Conservation (phyloP, 2,888 invertebrate genomes). For the Cephus pygmeus region DNA sequence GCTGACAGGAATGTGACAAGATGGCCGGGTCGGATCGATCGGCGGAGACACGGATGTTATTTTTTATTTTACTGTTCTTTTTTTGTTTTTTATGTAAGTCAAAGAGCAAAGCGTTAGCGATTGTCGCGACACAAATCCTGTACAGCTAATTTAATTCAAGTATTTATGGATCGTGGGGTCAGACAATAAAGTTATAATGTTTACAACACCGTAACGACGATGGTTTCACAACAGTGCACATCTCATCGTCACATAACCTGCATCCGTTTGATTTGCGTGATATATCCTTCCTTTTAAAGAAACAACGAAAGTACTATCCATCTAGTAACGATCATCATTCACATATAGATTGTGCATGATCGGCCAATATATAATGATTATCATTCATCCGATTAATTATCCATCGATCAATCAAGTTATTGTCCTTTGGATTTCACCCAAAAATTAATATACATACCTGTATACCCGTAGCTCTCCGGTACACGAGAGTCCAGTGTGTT, state of each 20-base stretch:
- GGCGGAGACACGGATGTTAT: background rate
- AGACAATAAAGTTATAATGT: constrained; percentile 26
- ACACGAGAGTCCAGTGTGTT: background rate
- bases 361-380: background rate
- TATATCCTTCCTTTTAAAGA: background rate
- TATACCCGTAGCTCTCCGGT: background rate
- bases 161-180: constrained; percentile 18
- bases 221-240: background rate
- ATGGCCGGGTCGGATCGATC: background rate
- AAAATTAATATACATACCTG: background rate
- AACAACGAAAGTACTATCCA: background rate
- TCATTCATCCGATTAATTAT: background rate
- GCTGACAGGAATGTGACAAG: background rate
- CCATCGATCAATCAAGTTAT: background rate
- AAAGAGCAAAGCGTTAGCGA: background rate
- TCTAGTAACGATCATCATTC: background rate
- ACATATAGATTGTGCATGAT: background rate
- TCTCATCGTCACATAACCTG: background rate
- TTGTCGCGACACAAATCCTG: background rate
- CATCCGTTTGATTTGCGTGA: background rate
- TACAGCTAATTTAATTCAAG: constrained; percentile 5
- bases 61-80: background rate
- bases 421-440: background rate
- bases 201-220: constrained; percentile 10
- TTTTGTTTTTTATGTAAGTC: background rate